Evolutionary conservation across 37 sponge, comb jelly and placozoan species (phyloP), one percentile per base, ranked within the genome.

Genomic region (Aplysina aerophoba): DNA sequence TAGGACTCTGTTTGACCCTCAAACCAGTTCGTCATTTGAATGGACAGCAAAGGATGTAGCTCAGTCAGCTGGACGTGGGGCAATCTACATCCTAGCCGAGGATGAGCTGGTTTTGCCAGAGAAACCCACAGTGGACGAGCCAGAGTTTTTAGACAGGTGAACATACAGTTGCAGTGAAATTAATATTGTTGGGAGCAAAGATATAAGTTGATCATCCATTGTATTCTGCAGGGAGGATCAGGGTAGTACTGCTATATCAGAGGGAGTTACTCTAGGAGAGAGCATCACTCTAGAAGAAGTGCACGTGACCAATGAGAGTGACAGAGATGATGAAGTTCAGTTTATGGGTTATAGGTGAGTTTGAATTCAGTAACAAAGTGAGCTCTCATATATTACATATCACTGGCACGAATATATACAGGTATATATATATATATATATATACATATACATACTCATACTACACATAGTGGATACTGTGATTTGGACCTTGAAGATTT

Each of bases 71-170:
- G 19, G 19, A 58, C 17, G 19, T 58, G 59, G 59, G 59, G 17
- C 59, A 58, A 58, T 58, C 59, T 17, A 20, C 17, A 20, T 11
- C 12, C 11, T 30, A 65, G 66, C 12, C 22, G 27, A 65, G 28
- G 6, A 65, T 11, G 22, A 20, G 11, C 22, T 65, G 28, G 27
- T 30, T 20, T 8, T 8, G 22, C 66, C 12, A 65, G 6, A 20
- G 27, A n/a, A n/a, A n/a, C n/a, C n/a, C n/a, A n/a, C 59, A 58
- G 59, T 58, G 15, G 59, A 58, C 15, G 17, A 58, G 59, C 17
- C 59, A n/a, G n/a, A 58, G 59, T 58, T 58, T 58, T 58, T 58
- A 58, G 15, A 58, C 59, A 58, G 59, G 59, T 58, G 59, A 58
- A 58, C 59, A 58, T 58, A 58, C 17, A 58, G 59, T 58, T n/a